Evolutionary conservation across 1,140 invertebrate species (phyloP).

Genomic region (Lithobius niger): DNA sequence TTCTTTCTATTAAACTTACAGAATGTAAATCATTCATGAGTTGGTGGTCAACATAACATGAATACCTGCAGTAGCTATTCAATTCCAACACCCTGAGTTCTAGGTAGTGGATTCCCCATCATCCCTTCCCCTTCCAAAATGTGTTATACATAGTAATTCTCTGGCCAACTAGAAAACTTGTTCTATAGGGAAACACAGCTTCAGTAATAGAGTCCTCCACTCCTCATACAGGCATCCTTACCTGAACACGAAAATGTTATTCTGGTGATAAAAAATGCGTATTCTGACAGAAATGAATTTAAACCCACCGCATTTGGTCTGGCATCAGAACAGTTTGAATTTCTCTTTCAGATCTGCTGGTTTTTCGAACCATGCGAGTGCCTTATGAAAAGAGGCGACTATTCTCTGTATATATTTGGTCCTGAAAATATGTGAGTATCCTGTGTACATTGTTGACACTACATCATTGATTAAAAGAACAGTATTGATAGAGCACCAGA

Average conservation of each 20-base stretch:
- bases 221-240: neutral
- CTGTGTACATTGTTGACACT: too few species aligned
- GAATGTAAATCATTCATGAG: too few species aligned
- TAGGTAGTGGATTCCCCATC: too few species aligned
- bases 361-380: constrained; percentile 48
- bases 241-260: neutral
- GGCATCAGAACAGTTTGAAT: too few species aligned
- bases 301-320: neutral
- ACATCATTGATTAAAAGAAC: too few species aligned
- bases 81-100: too few species aligned
- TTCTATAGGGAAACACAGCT: neutral
- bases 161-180: neutral
- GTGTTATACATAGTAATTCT: too few species aligned
- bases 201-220: neutral
- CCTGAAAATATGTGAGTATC: constrained; percentile 58
- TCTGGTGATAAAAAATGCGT: neutral
- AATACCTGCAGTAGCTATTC: too few species aligned
- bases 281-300: neutral
- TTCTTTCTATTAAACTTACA: too few species aligned
- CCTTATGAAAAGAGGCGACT: constrained; percentile 71
- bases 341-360: constrained; percentile 20
- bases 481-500: too few species aligned
- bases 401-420: constrained; percentile 73
- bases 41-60: too few species aligned
- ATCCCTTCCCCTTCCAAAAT: too few species aligned